Evolutionary conservation across 1,140 invertebrate genomes (phyloP), one percentile per base, ranked within the genome.

Genomic region (Drosophila pachea): DNA sequence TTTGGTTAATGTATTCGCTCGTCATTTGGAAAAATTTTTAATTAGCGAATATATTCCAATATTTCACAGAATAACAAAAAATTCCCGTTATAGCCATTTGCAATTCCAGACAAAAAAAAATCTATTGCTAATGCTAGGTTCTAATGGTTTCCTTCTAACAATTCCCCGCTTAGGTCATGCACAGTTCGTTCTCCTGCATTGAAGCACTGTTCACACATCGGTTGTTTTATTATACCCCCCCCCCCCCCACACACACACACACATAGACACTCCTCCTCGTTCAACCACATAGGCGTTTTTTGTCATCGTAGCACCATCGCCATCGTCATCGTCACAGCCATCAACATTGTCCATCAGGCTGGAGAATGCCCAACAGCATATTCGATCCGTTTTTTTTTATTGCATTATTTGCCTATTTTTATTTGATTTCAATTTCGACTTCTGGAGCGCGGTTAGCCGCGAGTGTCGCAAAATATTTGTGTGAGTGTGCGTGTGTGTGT

Each of bases 391-490:
- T 86, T 71, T 86, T 71, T 86, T 84, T 84, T 86, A 84, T 84
- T 81, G 71, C 73, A 81, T 81, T 84, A 86, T 86, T 84, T 77
- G 73, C 61, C 55, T 67, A 71, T 71, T 67, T 53, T 64, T 83
- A 68, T 82, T 68, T 78, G 63, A 83, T 83, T 75, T 75, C 74
- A 67, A 82, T 82, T 81, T 77, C 48, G 14, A 49, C 59, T 63
- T 59, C 68, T 48, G 47, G 38, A n/a, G 53, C 54, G 59, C 66
- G 53, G 45, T 45, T 33, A 45, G 71, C 76, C 55, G 50, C 50
- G 54, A 64, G 65, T 67, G 54, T 82, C 73, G 68, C 50, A 76
- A 76, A 86, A 78, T 83, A 84, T 83, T 83, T 83, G 56, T 66
- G 54, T 68, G 22, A 22, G 22, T 22, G 22, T 22, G 22, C 22